Conservation (phyloP, 2,113 vertebrate species). For the Podarcis muralis region DNA sequence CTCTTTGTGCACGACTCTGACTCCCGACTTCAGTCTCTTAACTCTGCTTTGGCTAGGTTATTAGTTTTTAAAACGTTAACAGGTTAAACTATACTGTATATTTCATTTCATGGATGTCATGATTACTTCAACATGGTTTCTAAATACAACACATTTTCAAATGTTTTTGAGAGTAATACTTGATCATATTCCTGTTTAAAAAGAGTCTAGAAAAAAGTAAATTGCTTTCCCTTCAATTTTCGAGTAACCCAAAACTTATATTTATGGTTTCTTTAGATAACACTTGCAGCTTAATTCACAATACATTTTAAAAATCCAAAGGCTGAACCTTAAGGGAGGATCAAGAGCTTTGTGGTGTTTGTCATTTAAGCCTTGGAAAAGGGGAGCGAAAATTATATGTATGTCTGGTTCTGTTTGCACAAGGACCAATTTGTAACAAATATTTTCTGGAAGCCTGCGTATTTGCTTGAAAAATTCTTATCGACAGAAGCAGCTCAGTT, state of each 20-base stretch:
- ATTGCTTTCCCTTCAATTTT: neutral
- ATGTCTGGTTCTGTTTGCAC: neutral
- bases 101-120: neutral
- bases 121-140: neutral
- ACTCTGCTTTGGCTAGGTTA: neutral
- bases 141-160: neutral
- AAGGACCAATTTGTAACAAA: fast-evolving
- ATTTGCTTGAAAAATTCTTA: neutral
- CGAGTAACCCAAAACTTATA: neutral
- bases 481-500: neutral
- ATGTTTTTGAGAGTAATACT: neutral
- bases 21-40: neutral
- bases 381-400: neutral
- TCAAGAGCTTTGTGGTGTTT: neutral
- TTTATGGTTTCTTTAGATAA: neutral
- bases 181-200: neutral
- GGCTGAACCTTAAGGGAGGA: neutral
- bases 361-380: neutral
- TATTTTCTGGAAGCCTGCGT: neutral
- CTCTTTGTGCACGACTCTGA: neutral
- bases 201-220: neutral
- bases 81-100: neutral
- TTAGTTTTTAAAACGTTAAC: neutral
- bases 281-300: neutral
- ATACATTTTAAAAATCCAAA: fast-evolving